Conservation (phyloP, 2,113 vertebrate genomes). For the Camelus bactrianus region DNA sequence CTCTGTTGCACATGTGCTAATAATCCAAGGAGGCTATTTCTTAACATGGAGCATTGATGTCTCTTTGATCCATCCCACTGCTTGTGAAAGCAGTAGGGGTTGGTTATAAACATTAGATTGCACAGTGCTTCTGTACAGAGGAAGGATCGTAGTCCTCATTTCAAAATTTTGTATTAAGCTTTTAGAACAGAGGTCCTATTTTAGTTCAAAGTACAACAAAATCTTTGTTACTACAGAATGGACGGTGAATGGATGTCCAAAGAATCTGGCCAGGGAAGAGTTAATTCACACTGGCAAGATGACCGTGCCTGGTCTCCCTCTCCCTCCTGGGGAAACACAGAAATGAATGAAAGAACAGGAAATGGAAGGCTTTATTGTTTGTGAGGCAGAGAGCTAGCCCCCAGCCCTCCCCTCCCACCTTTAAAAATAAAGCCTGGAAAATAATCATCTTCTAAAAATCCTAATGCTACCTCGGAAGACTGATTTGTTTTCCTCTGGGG, state of each 20-base stretch:
- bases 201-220: conserved; percentile 9
- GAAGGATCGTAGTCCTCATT: not conserved
- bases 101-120: conserved; percentile 41
- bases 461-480: not conserved
- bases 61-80: not conserved
- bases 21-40: not conserved
- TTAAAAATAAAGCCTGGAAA: conserved; percentile 10
- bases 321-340: not conserved
- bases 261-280: not conserved
- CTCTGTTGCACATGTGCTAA: rapidly evolving
- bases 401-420: rapidly evolving
- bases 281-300: not conserved
- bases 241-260: not conserved
- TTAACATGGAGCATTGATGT: not conserved
- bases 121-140: conserved; percentile 6
- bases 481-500: not conserved
- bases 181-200: conserved; percentile 35
- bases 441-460: conserved; percentile 30
- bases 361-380: not conserved
- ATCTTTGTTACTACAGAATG: conserved; percentile 40
- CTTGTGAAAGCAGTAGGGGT: not conserved
- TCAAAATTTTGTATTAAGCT: not conserved
- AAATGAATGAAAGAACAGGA: not conserved
- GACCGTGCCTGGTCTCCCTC: not conserved
- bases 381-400: not conserved